Conservation (phyloP, 2,888 invertebrate genomes). For the Lochmaea capreae region DNA sequence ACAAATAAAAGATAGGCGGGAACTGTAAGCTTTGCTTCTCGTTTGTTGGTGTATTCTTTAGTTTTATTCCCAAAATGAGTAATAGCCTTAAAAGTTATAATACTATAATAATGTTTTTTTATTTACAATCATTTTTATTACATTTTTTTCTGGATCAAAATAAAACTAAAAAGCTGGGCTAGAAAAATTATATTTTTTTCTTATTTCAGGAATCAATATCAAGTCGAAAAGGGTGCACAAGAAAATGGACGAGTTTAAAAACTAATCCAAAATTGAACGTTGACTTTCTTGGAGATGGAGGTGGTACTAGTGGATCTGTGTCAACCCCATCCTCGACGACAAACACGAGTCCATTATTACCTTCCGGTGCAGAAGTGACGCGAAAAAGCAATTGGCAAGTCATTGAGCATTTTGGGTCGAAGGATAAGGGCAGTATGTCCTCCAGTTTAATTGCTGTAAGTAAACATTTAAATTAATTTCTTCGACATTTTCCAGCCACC, state of each 20-base stretch:
- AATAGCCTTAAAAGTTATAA: too few species aligned
- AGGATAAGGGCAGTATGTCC: slow-evolving; percentile 71
- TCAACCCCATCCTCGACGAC: slow-evolving; percentile 57
- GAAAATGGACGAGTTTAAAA: slow-evolving; percentile 69
- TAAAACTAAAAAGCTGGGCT: too few species aligned
- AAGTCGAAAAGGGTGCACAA: slow-evolving; percentile 59
- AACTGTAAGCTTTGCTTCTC: too few species aligned
- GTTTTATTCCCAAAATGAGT: too few species aligned
- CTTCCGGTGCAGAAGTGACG: slow-evolving; percentile 66
- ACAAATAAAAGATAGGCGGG: too few species aligned
- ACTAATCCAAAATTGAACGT: slow-evolving; percentile 60
- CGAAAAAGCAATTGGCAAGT: slow-evolving; percentile 93
- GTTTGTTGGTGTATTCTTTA: too few species aligned
- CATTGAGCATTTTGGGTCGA: slow-evolving; percentile 84
- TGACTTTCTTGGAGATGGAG: slow-evolving; percentile 41
- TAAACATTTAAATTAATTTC: slow-evolving; percentile 25
- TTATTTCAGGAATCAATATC: slow-evolving; percentile 58
- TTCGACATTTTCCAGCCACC: too few species aligned
- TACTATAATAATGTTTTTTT: too few species aligned
- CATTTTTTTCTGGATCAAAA: too few species aligned
- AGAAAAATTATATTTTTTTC: too few species aligned
- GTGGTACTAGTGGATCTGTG: slow-evolving; percentile 53
- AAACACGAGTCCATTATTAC: slow-evolving; percentile 56
- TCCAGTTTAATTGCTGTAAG: slow-evolving; percentile 75
- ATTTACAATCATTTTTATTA: too few species aligned